phyloP scores from a whole-genome alignment of 2,888 invertebrate genomes.

The Esperia sulphurella region DNA sequence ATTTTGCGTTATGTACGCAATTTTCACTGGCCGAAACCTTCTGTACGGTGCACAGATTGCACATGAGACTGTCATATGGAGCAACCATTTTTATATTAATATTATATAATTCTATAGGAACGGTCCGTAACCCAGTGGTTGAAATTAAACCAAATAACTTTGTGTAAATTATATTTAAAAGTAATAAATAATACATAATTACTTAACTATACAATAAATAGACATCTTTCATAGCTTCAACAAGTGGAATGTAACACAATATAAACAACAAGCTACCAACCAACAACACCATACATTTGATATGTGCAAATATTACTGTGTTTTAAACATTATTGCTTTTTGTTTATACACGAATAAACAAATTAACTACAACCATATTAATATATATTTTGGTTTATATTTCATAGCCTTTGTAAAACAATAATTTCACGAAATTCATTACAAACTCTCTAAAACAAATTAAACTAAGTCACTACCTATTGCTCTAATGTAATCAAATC shows the following conservation, averaged over 20 bases:
- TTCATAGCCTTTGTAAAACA: background rate
- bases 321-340: background rate
- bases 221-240: conserved; percentile 30
- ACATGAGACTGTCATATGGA: no score
- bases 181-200: conserved; percentile 44
- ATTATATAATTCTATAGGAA: background rate
- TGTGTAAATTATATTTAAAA: conserved; percentile 16
- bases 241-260: conserved; percentile 38
- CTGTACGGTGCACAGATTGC: no score
- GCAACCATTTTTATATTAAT: no score
- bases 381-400: background rate
- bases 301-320: conserved; percentile 16
- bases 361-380: background rate
- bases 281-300: conserved; percentile 14
- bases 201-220: conserved; percentile 32
- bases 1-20: no score
- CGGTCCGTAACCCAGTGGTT: background rate
- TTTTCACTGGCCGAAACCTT: no score
- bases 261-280: conserved; percentile 17
- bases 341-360: background rate
- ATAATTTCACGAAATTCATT: background rate
- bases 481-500: no score
- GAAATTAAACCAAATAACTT: conserved; percentile 1
- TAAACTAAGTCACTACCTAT: background rate
- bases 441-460: background rate